Evolutionary conservation across 2,888 invertebrate species (phyloP).

Genomic region (Drosophila algonquin): DNA sequence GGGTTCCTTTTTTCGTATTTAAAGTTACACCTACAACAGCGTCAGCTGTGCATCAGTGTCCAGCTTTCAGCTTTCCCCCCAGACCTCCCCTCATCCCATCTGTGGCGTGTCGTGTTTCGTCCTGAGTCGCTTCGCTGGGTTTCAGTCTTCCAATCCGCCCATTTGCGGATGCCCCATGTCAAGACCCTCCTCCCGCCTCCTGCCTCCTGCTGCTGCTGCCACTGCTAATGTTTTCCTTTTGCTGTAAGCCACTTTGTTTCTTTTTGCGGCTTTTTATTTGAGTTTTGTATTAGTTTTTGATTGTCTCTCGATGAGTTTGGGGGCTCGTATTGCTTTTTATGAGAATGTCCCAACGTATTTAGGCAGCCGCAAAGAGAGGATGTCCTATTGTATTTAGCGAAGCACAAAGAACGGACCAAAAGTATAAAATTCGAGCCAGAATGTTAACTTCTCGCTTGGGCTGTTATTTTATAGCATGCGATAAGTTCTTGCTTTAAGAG

Average conservation of each 20-base stretch:
- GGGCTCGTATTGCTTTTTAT: slow-evolving; percentile 1
- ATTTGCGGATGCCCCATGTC: slow-evolving; percentile 17
- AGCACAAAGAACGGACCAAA: not conserved
- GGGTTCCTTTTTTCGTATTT: slow-evolving; percentile 59
- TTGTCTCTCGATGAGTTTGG: slow-evolving; percentile 42
- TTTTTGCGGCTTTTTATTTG: slow-evolving; percentile 58
- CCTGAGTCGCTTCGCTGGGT: slow-evolving; percentile 28
- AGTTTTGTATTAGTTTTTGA: slow-evolving; percentile 57
- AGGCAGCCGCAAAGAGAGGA: not conserved
- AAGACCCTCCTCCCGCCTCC: not conserved
- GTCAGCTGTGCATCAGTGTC: slow-evolving; percentile 46
- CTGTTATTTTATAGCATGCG: slow-evolving; percentile 48
- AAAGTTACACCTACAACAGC: slow-evolving; percentile 62
- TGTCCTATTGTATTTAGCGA: not conserved
- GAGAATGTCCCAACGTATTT: not conserved
- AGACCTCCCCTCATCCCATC: slow-evolving; percentile 11
- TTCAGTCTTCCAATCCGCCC: slow-evolving; percentile 22
- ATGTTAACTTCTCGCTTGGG: not conserved
- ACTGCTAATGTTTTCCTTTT: slow-evolving; percentile 1
- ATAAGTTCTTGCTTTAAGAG: slow-evolving; percentile 11
- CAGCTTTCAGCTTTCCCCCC: slow-evolving; percentile 5
- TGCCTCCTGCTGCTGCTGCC: not conserved
- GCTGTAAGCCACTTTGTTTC: slow-evolving; percentile 7
- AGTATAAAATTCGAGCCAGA: not conserved
- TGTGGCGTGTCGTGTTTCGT: slow-evolving; percentile 49